These are phyloP conservation scores for Chelon auratus DNA, from an alignment of 2,797 vertebrate species.

Conservation along the genomic window DNA sequence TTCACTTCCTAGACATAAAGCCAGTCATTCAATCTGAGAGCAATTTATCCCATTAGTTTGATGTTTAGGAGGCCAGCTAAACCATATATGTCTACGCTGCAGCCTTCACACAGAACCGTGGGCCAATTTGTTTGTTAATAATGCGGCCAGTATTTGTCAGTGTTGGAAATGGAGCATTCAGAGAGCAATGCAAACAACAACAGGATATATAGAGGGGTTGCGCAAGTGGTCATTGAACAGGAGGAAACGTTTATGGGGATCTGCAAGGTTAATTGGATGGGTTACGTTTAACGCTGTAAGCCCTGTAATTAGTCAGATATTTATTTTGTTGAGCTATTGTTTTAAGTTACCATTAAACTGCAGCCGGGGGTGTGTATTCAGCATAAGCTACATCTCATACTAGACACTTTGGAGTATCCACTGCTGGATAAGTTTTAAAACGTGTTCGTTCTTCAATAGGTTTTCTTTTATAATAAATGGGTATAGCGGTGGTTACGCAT, in stretches of 20 bases:
- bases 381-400: too few relatives aligned
- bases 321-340: constrained; percentile 62
- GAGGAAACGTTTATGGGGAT: constrained; percentile 72
- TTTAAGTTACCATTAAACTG: constrained; percentile 52
- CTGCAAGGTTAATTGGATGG: constrained; percentile 71
- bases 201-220: constrained; percentile 66
- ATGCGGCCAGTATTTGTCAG: constrained; percentile 44
- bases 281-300: constrained; percentile 69
- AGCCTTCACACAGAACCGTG: constrained; percentile 51
- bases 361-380: constrained; percentile 13
- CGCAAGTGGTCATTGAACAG: constrained; percentile 55
- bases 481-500: too few relatives aligned
- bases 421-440: not conserved
- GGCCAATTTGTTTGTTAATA: constrained; percentile 74
- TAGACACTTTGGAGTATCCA: constrained; percentile 3
- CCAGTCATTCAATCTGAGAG: constrained; percentile 74
- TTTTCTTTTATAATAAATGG: too few relatives aligned
- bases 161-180: constrained; percentile 63
- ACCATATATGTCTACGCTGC: constrained; percentile 58
- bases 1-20: constrained; percentile 57
- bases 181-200: constrained; percentile 71
- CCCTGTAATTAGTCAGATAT: constrained; percentile 63
- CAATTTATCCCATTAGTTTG: constrained; percentile 76
- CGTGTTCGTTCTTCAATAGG: not conserved
- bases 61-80: constrained; percentile 63